Evolutionary conservation across 2,888 invertebrate genomes (phyloP), one percentile per base, ranked within the genome.

Genomic region (Heliconius ismenius): DNA sequence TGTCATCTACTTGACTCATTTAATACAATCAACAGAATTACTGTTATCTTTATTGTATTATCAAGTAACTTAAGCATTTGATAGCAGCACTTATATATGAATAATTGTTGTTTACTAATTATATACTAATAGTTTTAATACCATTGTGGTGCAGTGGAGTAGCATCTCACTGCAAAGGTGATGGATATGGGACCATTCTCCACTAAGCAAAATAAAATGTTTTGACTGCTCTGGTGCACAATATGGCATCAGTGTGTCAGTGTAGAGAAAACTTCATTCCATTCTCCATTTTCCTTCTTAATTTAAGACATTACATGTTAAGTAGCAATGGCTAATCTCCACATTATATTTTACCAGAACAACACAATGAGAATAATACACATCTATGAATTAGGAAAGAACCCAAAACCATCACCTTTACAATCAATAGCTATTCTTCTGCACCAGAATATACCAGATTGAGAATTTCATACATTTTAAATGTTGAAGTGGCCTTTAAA

Each of bases 1-100:
- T 54, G 10, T 58, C 58, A 70, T 58, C 28, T 24, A 36, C 70
- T 70, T 54, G 21, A 70, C 7, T 32, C 69, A 54, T 58, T 70
- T 58, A 70, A 70, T 32, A 70, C n/a, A 70, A 58, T 70, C 11
- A 58, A 32, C 28, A n/a, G 28, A 32, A 58, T 70, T 32, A 54
- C 21, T 64, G 32, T 63, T 39, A 49, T 70, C 62, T 67, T 67
- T 67, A 67, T 39, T 67, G 65, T 36, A n/a, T 65, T 65, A 65
- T 65, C 39, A 65, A 65, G 13, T 39, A 65, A 32, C 63, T 15
- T 32, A 65, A 65, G 24, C 65, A 65, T 65, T 39, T 65, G 39
- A 39, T 65, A 39, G 39, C 39, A 65, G 15, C 36, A 65, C 65
- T 65, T 39, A 24, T 39, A 65, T n/a, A 65, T 64, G 32, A 32